These are phyloP conservation scores for Oenanthe melanoleuca DNA, from an alignment of 2,113 vertebrate species.

Conservation along the genomic window DNA sequence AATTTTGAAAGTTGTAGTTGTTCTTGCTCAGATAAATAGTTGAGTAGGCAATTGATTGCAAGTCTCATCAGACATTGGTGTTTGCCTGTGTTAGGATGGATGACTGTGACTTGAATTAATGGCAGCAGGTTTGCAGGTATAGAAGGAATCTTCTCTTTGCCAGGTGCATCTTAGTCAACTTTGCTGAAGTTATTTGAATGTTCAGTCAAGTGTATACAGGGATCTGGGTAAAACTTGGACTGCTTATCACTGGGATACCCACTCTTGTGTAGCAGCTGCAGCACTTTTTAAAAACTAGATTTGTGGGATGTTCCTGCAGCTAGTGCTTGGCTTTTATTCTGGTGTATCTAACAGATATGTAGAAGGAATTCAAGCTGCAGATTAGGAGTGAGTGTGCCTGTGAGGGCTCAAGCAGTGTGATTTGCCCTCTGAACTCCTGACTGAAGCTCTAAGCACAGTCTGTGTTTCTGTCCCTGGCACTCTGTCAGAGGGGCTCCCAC, in stretches of 20 bases:
- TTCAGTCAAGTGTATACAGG: neutral
- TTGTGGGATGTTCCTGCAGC: neutral
- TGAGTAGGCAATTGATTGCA: neutral
- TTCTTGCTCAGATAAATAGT: neutral
- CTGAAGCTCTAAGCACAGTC: neutral
- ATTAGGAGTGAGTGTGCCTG: neutral
- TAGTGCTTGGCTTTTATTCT: conserved; percentile 1
- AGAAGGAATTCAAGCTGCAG: conserved; percentile 25
- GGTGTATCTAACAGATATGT: neutral
- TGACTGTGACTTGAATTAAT: neutral
- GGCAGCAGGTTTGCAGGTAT: neutral
- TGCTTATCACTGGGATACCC: neutral
- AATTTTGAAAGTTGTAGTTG: neutral
- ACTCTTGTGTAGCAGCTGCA: neutral
- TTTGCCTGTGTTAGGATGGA: neutral
- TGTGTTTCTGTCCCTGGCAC: neutral
- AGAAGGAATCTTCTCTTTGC: neutral
- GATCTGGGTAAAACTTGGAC: neutral
- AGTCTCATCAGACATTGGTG: neutral
- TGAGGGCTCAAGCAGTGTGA: neutral
- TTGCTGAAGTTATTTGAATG: neutral
- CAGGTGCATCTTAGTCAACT: neutral
- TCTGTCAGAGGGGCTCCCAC: neutral
- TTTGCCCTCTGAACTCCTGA: conserved; percentile 6
- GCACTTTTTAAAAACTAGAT: neutral